These are phyloP conservation scores for Chauna torquata DNA, from an alignment of 2,113 vertebrate genomes.

Conservation along the genomic window DNA sequence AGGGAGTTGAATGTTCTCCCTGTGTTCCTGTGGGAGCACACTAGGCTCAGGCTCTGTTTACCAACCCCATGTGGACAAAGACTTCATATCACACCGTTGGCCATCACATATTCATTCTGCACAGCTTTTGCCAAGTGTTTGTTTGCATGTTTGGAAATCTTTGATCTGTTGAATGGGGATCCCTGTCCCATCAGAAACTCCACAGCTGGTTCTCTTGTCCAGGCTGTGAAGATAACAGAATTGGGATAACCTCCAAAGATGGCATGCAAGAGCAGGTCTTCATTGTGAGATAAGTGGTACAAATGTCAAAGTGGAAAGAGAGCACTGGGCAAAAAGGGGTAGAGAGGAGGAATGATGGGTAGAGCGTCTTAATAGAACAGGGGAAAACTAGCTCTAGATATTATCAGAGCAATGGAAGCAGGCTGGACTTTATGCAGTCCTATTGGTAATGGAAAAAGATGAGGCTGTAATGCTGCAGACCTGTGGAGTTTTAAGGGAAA, in stretches of 20 bases:
- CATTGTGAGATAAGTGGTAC: not conserved
- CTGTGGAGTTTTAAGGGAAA: not conserved
- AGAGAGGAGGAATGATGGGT: not conserved
- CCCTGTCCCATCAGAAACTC: not conserved
- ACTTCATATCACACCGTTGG: not conserved
- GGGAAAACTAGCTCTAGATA: not conserved
- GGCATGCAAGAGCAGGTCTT: not conserved
- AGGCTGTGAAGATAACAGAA: not conserved
- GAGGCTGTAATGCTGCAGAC: not conserved
- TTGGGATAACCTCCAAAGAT: not conserved
- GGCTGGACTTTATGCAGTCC: not conserved
- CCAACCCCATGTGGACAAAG: not conserved
- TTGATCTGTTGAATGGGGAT: not conserved
- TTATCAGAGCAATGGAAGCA: not conserved
- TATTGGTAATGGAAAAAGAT: not conserved
- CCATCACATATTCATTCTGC: not conserved
- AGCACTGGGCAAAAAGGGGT: not conserved
- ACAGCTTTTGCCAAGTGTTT: not conserved
- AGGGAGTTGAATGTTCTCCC: slow-evolving; percentile 42
- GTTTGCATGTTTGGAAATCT: not conserved
- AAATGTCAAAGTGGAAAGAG: not conserved
- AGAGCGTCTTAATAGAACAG: too few relatives aligned
- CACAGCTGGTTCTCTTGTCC: not conserved
- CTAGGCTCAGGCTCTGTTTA: not conserved
- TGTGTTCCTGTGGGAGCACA: not conserved